Evolutionary conservation across 2,113 vertebrate genomes (phyloP).

Genomic region (Dryoscopus gambensis): DNA sequence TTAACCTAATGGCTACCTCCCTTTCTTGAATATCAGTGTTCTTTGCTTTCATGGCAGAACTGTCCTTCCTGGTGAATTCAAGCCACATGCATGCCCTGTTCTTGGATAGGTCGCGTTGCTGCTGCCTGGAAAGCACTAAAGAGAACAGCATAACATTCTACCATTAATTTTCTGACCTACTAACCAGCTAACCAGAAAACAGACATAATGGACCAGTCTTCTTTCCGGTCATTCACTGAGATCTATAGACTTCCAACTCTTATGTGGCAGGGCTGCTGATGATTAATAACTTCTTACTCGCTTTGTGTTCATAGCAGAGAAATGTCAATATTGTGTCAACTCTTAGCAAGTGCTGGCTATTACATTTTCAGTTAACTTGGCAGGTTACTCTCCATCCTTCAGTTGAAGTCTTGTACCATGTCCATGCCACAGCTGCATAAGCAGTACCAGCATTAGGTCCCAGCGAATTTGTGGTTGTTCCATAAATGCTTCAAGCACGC

Average conservation of each 20-base stretch:
- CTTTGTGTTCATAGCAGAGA: not conserved
- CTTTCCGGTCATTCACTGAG: conserved; percentile 26
- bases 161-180: conserved; percentile 61
- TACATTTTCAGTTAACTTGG: not conserved
- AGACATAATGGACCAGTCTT: not conserved
- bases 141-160: conserved; percentile 2
- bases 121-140: conserved; percentile 3
- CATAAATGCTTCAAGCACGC: not conserved
- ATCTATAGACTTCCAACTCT: conserved; percentile 28
- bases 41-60: not conserved
- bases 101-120: not conserved
- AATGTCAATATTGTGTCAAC: not conserved
- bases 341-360: not conserved
- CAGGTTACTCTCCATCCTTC: not conserved
- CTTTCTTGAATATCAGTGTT: not conserved
- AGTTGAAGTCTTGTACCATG: not conserved
- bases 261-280: not conserved
- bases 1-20: not conserved
- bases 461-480: not conserved
- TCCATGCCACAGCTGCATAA: not conserved
- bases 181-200: not conserved
- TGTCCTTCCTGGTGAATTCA: conserved; percentile 10
- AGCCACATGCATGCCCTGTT: not conserved
- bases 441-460: not conserved
- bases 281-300: conserved; percentile 37